Percentiles rank a stretch among this genome's conserved stretches.
These are phyloP conservation scores for Hiodon alosoides DNA, from an alignment of 2,113 vertebrate genomes.

Conservation along the genomic window DNA sequence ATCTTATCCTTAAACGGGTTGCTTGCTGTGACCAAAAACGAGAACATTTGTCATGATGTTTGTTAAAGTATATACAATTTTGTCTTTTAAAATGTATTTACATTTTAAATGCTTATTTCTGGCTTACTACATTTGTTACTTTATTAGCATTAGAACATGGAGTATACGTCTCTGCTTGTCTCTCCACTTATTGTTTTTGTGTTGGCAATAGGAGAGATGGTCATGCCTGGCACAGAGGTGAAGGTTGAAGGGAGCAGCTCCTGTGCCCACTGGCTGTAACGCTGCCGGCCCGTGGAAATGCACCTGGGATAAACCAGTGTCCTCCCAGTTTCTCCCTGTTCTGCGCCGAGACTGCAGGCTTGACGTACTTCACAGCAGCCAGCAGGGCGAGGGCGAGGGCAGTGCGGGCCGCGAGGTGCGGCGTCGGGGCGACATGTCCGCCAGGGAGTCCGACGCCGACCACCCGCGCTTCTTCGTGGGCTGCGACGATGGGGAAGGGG, in stretches of 20 bases:
- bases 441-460: slow-evolving; percentile 61
- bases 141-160: neutral
- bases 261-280: slow-evolving; percentile 10
- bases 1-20: neutral
- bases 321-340: slow-evolving; percentile 30
- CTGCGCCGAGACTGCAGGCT: slow-evolving; percentile 38
- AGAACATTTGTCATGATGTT: too few species aligned
- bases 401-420: neutral
- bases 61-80: too few species aligned
- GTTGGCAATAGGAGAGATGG: slow-evolving; percentile 1
- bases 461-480: slow-evolving; percentile 77
- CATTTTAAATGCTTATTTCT: neutral
- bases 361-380: slow-evolving; percentile 23
- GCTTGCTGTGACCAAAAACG: neutral
- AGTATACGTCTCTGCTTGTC: neutral
- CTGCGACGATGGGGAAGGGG: slow-evolving; percentile 72
- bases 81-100: too few species aligned
- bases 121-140: neutral
- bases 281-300: slow-evolving; percentile 13
- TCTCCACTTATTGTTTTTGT: neutral
- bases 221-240: slow-evolving; percentile 26
- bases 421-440: slow-evolving; percentile 48
- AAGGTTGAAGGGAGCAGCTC: slow-evolving; percentile 11
- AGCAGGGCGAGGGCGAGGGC: neutral
- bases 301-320: slow-evolving; percentile 12